Evolutionary conservation across 2,888 invertebrate genomes (phyloP).

Genomic region (Copidosoma aretas): DNA sequence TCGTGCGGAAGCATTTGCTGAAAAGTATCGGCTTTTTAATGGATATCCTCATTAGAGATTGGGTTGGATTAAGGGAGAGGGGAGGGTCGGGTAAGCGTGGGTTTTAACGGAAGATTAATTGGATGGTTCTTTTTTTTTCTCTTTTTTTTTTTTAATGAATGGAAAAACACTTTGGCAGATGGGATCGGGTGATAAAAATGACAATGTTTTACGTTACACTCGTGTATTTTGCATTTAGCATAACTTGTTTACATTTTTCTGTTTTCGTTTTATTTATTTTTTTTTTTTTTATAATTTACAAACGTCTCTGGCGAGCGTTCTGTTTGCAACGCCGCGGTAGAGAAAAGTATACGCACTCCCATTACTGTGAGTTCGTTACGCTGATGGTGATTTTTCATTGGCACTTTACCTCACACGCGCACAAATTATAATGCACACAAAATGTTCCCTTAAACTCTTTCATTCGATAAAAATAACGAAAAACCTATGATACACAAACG

Average conservation of each 20-base stretch:
- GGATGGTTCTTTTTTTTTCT: no score
- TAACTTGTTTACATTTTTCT: conserved; percentile 30
- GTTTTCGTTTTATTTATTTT: no score
- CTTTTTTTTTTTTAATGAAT: no score
- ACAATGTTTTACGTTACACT: conserved; percentile 19
- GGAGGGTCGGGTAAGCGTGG: no score
- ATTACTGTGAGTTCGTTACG: no score
- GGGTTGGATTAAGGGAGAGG: conserved; percentile 14
- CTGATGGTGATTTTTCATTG: conserved; percentile 1
- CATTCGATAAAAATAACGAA: conserved; percentile 3
- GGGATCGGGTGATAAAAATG: background rate
- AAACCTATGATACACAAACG: background rate
- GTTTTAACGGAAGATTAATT: background rate
- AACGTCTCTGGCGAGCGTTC: no score
- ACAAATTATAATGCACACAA: conserved; percentile 22
- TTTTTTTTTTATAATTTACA: no score
- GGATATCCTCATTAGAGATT: conserved; percentile 32
- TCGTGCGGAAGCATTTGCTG: conserved; percentile 11
- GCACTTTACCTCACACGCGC: conserved; percentile 22
- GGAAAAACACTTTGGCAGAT: background rate
- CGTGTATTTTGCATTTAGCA: conserved; percentile 32
- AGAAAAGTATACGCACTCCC: no score
- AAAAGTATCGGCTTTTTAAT: conserved; percentile 32
- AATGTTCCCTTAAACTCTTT: conserved; percentile 28
- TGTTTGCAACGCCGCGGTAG: no score